These are phyloP conservation scores for Aplysina aerophoba DNA, from an alignment of 37 sponge, comb jelly and placozoan genomes.

Conservation along the genomic window DNA sequence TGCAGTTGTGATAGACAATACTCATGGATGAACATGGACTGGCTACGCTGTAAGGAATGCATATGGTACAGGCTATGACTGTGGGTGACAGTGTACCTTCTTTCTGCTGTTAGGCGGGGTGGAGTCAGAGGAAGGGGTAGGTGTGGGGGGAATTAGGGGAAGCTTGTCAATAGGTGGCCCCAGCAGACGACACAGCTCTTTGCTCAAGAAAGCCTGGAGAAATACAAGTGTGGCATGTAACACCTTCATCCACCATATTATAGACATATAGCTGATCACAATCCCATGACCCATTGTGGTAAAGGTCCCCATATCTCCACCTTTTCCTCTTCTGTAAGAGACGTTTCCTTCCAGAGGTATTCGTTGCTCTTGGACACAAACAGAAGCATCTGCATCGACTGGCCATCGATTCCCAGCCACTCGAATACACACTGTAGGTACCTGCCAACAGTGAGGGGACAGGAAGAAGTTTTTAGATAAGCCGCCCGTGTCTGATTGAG, in stretches of 20 bases:
- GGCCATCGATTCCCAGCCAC: neutral
- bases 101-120: neutral
- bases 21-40: too few species aligned
- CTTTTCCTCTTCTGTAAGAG: conserved; percentile 13
- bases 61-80: too few species aligned
- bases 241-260: neutral
- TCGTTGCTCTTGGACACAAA: neutral
- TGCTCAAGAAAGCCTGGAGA: neutral
- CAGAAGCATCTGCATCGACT: neutral
- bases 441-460: neutral
- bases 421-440: neutral
- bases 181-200: conserved; percentile 4
- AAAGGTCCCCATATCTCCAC: neutral
- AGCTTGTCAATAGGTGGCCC: conserved; percentile 8
- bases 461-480: too few species aligned
- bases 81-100: too few species aligned
- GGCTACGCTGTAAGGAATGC: too few species aligned
- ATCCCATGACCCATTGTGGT: neutral
- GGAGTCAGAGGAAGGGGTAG: neutral
- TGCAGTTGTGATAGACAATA: too few species aligned
- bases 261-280: neutral
- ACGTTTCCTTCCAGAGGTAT: neutral
- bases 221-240: neutral
- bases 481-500: too few species aligned
- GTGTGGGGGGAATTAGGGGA: neutral